phyloP scores from a whole-genome alignment of 2,113 vertebrate species.

The Clarias macrocephalus region DNA sequence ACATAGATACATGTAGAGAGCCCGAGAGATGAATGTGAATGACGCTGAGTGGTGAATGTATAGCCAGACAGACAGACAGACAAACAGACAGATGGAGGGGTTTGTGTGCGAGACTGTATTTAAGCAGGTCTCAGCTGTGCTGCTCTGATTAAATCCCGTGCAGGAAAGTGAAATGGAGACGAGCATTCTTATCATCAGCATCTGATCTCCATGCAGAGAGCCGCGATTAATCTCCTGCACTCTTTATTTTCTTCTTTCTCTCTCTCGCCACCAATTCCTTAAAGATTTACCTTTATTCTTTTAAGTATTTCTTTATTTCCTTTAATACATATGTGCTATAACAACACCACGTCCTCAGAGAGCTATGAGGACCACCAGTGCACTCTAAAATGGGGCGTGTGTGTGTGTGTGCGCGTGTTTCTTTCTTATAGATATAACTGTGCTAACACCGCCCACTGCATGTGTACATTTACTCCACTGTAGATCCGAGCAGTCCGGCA shows the following conservation, averaged over 20 bases:
- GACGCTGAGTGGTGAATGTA: no score
- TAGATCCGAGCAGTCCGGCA: slow-evolving; percentile 44
- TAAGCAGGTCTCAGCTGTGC: slow-evolving; percentile 34
- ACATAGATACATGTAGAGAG: background rate
- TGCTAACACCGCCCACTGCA: slow-evolving; percentile 52
- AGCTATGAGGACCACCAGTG: background rate
- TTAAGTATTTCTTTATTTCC: background rate
- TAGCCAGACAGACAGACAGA: background rate
- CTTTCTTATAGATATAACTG: slow-evolving; percentile 67
- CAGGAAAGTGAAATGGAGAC: slow-evolving; percentile 29
- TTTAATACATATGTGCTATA: background rate
- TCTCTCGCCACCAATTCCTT: slow-evolving; percentile 15
- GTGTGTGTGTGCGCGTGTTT: slow-evolving; percentile 60
- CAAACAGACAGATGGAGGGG: background rate
- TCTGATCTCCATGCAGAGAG: slow-evolving; percentile 24
- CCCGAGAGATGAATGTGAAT: background rate
- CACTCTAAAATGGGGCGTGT: slow-evolving; percentile 22
- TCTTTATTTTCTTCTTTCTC: background rate
- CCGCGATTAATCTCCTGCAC: slow-evolving; percentile 16
- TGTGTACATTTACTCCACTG: slow-evolving; percentile 49
- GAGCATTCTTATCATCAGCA: slow-evolving; percentile 22
- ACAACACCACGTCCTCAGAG: background rate
- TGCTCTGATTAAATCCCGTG: slow-evolving; percentile 40
- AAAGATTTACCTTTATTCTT: background rate
- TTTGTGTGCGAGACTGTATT: slow-evolving; percentile 2